Percentiles rank a stretch among this genome's conserved stretches.
These are phyloP conservation scores for Cossypha heuglini DNA, from an alignment of 2,797 vertebrate species.

Conservation along the genomic window DNA sequence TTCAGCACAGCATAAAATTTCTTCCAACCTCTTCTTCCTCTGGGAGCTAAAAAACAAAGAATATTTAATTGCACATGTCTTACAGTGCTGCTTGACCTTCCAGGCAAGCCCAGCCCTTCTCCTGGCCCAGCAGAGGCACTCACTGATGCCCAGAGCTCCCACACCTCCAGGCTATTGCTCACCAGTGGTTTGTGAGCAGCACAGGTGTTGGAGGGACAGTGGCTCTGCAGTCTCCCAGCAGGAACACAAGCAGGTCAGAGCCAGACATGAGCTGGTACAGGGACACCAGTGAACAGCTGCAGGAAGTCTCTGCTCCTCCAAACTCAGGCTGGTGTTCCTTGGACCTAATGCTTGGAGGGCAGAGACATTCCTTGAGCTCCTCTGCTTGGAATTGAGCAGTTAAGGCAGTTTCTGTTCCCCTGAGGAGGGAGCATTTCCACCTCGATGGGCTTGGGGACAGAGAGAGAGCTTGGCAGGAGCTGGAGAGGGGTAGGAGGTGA, in stretches of 20 bases:
- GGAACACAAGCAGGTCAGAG: neutral
- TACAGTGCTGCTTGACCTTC: neutral
- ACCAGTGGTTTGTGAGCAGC: neutral
- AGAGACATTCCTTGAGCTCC: neutral
- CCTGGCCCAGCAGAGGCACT: neutral
- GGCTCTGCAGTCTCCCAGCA: neutral
- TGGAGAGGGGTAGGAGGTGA: neutral
- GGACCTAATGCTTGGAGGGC: neutral
- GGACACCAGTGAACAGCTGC: neutral
- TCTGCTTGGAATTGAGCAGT: neutral
- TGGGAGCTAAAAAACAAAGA: constrained; percentile 81
- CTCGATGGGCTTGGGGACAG: neutral
- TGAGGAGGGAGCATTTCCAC: neutral
- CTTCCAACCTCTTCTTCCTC: constrained; percentile 96
- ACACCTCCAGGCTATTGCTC: neutral
- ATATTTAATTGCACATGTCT: neutral
- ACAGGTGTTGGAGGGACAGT: neutral
- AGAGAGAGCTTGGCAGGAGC: neutral
- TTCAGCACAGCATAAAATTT: constrained; percentile 98
- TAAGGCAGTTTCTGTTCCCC: neutral
- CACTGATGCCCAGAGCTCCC: neutral
- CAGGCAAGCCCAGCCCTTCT: neutral
- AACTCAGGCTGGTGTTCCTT: neutral
- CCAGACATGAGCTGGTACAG: neutral
- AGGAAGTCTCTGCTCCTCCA: neutral